A percentile compares a stretch with the other conserved stretches of the same genome.
phyloP scores from a whole-genome alignment of 2,888 invertebrate species.

The Lasioglossum zephyrum region DNA sequence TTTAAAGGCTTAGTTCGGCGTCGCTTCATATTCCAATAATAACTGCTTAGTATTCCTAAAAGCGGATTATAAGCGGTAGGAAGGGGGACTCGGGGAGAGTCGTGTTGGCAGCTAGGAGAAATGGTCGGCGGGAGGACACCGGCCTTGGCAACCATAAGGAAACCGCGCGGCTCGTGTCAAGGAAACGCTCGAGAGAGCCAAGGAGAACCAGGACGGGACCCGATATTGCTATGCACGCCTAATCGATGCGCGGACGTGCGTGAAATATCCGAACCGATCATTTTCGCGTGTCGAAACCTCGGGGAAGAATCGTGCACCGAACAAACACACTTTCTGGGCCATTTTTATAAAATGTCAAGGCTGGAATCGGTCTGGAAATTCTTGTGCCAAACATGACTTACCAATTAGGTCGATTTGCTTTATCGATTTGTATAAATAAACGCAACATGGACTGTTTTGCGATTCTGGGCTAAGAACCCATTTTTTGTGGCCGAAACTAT shows the following conservation, averaged over 20 bases:
- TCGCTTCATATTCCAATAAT: slow-evolving; percentile 15
- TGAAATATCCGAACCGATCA: slow-evolving; percentile 9
- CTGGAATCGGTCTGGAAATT: neutral
- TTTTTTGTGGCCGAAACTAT: too few relatives aligned
- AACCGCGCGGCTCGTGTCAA: slow-evolving; percentile 16
- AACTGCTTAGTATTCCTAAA: slow-evolving; percentile 34
- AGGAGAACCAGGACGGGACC: slow-evolving; percentile 16
- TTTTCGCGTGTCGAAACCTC: slow-evolving; percentile 4
- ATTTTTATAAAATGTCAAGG: neutral
- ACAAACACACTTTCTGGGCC: neutral
- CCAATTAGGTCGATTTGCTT: neutral
- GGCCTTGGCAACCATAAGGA: slow-evolving; percentile 26
- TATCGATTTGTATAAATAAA: too few relatives aligned
- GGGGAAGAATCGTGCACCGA: neutral
- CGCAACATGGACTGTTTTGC: too few relatives aligned
- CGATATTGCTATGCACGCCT: slow-evolving; percentile 19
- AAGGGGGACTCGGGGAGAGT: neutral
- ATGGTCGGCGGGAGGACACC: neutral
- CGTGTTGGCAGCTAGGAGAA: slow-evolving; percentile 14
- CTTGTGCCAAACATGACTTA: neutral
- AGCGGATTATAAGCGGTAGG: slow-evolving; percentile 33
- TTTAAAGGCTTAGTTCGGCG: slow-evolving; percentile 36
- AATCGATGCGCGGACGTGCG: slow-evolving; percentile 27
- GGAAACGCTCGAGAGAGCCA: slow-evolving; percentile 9
- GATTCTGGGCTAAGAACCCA: too few relatives aligned